Percentiles rank a stretch among this genome's conserved stretches.
Conservation (phyloP, 1,140 invertebrate genomes). For the Ganaspis sp. region DNA sequence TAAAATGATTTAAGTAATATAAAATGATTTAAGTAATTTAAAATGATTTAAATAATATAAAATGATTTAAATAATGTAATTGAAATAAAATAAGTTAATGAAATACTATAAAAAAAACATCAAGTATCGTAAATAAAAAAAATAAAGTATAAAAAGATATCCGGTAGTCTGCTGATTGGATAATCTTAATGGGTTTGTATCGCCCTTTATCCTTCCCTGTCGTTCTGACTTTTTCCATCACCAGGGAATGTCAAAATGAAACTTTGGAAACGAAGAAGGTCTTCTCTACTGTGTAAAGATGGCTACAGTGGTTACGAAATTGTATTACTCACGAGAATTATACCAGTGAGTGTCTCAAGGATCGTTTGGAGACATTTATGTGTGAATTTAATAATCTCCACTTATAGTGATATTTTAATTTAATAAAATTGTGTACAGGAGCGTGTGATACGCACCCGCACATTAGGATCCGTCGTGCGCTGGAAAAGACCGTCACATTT, state of each 20-base stretch:
- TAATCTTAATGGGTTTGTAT: too few relatives aligned
- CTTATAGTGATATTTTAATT: constrained; percentile 11
- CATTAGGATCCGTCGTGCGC: constrained; percentile 1
- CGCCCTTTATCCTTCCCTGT: not conserved
- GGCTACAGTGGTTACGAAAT: not conserved
- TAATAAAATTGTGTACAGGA: not conserved
- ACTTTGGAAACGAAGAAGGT: not conserved
- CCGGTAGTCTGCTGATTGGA: too few relatives aligned
- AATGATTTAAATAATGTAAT: too few relatives aligned
- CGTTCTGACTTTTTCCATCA: not conserved
- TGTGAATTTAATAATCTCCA: constrained; percentile 8
- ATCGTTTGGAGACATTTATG: not conserved
- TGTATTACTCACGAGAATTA: not conserved
- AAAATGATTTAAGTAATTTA: too few relatives aligned
- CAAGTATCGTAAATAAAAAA: too few relatives aligned
- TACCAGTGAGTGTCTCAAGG: not conserved
- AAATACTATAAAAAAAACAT: too few relatives aligned
- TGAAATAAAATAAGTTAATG: too few relatives aligned
- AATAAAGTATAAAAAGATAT: too few relatives aligned
- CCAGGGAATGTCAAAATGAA: not conserved
- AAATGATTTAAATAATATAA: too few relatives aligned
- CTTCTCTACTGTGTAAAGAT: constrained; percentile 6
- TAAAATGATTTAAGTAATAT: too few relatives aligned
- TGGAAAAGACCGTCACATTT: constrained; percentile 22
- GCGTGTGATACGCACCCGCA: not conserved